phyloP scores from a whole-genome alignment of 2,888 invertebrate species.

The Teleogryllus oceanicus region DNA sequence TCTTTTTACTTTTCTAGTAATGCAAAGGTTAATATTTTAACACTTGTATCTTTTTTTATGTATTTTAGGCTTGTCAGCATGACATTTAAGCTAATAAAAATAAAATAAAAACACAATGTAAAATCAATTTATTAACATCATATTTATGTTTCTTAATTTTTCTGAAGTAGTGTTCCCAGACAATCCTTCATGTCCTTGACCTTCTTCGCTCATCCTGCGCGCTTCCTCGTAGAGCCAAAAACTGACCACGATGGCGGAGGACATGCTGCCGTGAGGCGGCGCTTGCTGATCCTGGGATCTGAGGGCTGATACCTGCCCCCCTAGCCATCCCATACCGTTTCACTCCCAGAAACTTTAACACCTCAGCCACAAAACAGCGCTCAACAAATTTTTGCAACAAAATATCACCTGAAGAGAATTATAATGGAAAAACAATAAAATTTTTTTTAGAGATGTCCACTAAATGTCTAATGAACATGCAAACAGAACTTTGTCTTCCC shows the following conservation, averaged over 20 bases:
- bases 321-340: slow-evolving; percentile 48
- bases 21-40: too few species aligned
- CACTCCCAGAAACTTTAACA: slow-evolving; percentile 59
- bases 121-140: too few species aligned
- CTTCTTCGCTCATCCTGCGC: slow-evolving; percentile 69
- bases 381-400: too few species aligned
- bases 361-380: slow-evolving; percentile 44
- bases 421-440: not conserved
- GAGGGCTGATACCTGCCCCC: slow-evolving; percentile 55
- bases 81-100: too few species aligned
- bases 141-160: too few species aligned
- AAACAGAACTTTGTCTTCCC: too few species aligned
- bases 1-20: too few species aligned
- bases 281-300: slow-evolving; percentile 54
- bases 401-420: not conserved
- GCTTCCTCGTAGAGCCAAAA: slow-evolving; percentile 68
- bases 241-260: slow-evolving; percentile 79
- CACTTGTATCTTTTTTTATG: too few species aligned
- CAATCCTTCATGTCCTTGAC: slow-evolving; percentile 63
- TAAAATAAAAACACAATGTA: too few species aligned
- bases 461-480: too few species aligned
- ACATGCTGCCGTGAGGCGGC: slow-evolving; percentile 72
- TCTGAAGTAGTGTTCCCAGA: not conserved
- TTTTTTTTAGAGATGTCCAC: not conserved
- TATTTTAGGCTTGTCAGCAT: too few species aligned